Conservation (phyloP, 92 coral and sea anemone species). For the Actinostola sp. region DNA sequence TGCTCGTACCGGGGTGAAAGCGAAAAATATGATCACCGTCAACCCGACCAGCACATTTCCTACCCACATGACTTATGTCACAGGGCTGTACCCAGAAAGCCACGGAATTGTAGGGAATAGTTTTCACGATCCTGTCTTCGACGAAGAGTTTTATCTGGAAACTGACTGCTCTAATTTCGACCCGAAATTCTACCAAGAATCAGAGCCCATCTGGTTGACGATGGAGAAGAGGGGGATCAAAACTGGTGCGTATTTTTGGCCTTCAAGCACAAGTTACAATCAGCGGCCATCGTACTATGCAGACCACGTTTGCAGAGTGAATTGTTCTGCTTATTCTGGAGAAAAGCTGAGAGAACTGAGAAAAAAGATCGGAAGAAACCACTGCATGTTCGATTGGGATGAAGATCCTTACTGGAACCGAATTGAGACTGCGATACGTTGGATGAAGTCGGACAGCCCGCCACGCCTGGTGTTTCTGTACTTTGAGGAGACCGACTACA, state of each 20-base stretch:
- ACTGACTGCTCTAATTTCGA: constrained; percentile 73
- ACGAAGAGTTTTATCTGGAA: constrained; percentile 63
- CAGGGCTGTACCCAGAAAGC: constrained; percentile 90
- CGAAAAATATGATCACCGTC: constrained; percentile 70
- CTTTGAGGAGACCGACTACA: constrained; percentile 55
- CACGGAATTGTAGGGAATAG: constrained; percentile 77
- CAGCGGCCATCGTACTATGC: constrained; percentile 67
- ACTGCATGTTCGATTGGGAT: constrained; percentile 20
- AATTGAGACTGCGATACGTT: constrained; percentile 68
- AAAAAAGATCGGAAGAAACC: constrained; percentile 8
- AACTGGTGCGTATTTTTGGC: constrained; percentile 88
- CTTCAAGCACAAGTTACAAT: constrained; percentile 66
- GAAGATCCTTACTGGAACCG: constrained; percentile 55
- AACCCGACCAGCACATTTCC: constrained; percentile 87
- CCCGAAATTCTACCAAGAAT: constrained; percentile 74
- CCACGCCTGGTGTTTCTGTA: constrained; percentile 72
- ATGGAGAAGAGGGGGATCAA: constrained; percentile 74
- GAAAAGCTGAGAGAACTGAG: constrained; percentile 9
- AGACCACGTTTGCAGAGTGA: constrained; percentile 46
- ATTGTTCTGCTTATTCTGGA: constrained; percentile 43
- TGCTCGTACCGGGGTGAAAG: constrained; percentile 69
- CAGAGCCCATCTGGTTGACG: constrained; percentile 89
- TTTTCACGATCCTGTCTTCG: constrained; percentile 80
- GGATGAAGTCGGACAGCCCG: constrained; percentile 73
- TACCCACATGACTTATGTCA: constrained; percentile 61